These are phyloP conservation scores for Standfussiana lucernea DNA, from an alignment of 2,888 invertebrate genomes.

Conservation along the genomic window DNA sequence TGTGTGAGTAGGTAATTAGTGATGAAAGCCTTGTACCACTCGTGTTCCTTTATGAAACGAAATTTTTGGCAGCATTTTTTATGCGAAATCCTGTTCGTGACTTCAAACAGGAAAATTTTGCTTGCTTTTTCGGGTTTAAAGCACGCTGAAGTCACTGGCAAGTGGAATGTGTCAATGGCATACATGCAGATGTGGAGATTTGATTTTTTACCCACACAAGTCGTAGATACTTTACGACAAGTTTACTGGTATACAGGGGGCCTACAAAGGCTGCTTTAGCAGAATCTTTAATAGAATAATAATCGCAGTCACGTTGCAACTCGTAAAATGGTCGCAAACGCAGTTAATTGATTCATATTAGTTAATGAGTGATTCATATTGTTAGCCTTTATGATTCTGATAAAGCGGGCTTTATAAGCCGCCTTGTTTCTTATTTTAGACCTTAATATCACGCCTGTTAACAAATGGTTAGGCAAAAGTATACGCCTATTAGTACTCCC, in stretches of 20 bases:
- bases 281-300: not conserved
- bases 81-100: not conserved
- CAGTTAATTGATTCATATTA: not conserved
- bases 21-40: conserved; percentile 38
- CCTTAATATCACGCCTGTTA: not conserved
- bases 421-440: not conserved
- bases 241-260: not conserved
- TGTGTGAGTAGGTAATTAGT: conserved; percentile 48
- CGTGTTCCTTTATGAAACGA: conserved; percentile 27
- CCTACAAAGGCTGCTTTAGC: not conserved
- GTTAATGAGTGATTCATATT: too few species aligned
- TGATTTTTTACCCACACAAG: not conserved
- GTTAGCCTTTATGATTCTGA: not conserved
- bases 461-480: not conserved
- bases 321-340: not conserved
- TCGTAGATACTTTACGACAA: not conserved
- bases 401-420: not conserved
- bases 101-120: conserved; percentile 14
- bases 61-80: conserved; percentile 31
- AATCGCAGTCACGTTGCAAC: not conserved
- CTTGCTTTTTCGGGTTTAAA: conserved; percentile 14
- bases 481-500: not conserved
- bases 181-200: not conserved
- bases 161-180: conserved; percentile 12
- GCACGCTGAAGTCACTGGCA: not conserved